These are phyloP conservation scores for Channallabes apus DNA, from an alignment of 2,797 vertebrate species.

Conservation along the genomic window DNA sequence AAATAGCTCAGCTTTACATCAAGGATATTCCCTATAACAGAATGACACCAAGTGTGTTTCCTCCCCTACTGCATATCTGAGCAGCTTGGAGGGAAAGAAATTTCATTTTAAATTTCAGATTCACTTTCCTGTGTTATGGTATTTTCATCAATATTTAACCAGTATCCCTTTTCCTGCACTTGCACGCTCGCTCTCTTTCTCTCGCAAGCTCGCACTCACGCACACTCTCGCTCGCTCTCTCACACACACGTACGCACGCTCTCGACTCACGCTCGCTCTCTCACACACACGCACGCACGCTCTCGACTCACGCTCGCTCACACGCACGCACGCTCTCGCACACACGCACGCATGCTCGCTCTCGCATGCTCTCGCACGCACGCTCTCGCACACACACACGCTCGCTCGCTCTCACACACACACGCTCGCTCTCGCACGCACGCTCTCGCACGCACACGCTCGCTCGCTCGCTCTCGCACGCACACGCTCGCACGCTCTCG, in stretches of 20 bases:
- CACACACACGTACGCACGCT: no score
- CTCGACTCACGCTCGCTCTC: no score
- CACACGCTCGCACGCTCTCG: no score
- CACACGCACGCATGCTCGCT: no score
- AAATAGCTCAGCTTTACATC: background rate
- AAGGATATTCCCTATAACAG: background rate
- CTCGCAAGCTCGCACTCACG: no score
- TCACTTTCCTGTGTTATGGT: background rate
- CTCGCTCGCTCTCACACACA: no score
- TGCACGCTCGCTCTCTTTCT: background rate
- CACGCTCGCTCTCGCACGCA: no score
- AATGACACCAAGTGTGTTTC: background rate
- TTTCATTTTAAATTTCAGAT: background rate
- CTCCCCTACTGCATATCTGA: no score
- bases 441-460: background rate
- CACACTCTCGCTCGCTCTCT: no score
- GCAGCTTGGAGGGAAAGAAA: no score
- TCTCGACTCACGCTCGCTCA: background rate
- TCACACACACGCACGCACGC: constrained; percentile 62
- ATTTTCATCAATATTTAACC: background rate
- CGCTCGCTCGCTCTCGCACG: no score
- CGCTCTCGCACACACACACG: constrained; percentile 68
- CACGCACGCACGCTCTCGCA: no score
- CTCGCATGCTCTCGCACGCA: rapidly evolving
- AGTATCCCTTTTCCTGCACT: background rate